Evolutionary conservation across 1,140 invertebrate species (phyloP), one percentile per base, ranked within the genome.

Genomic region (Tenebrio molitor): DNA sequence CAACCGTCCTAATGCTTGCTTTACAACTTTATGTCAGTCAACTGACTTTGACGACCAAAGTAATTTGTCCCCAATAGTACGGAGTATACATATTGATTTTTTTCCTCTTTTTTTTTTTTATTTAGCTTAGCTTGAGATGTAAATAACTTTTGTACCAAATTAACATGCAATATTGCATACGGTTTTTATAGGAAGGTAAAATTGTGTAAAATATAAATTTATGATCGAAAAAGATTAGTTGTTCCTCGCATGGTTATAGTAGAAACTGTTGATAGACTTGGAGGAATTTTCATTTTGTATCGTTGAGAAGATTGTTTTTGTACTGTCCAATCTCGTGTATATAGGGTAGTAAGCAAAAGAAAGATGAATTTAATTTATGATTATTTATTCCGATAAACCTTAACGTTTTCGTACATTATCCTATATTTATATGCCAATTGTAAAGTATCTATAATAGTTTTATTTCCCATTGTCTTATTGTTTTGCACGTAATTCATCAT

Each of bases 351-450:
- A 29, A n/a, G 58, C 36, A 65, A 41, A 41, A 23, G 14, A 21
- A 64, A 34, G 34, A 17, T n/a, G n/a, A 64, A 34, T 34, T 25
- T 65, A 65, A 41, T 65, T 65, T 65, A 65, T 65, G 29, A 39
- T 71, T 42, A 65, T 66, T 58, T 66, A 44, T 36, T 25, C 66
- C 34, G 44, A 66, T 33, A 71, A 64, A 39, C 33, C 66, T 71
- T 66, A 64, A 65, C 21, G 29, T 15, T 46, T 66, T 50, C 44
- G 50, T 50, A 65, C 42, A 39, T 62, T 29, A 39, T 39, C 36
- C 12, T 71, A 65, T 66, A 65, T 66, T 71, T 46, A 66, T 71
- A 58, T 71, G 50, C 50, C 50, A 58, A 58, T 58, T 29, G 50
- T 58, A 58, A 58, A 25, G 42, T 46, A 58, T 5, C 17, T 19